Conservation (phyloP, 2,113 vertebrate genomes). For the Plotosus lineatus region DNA sequence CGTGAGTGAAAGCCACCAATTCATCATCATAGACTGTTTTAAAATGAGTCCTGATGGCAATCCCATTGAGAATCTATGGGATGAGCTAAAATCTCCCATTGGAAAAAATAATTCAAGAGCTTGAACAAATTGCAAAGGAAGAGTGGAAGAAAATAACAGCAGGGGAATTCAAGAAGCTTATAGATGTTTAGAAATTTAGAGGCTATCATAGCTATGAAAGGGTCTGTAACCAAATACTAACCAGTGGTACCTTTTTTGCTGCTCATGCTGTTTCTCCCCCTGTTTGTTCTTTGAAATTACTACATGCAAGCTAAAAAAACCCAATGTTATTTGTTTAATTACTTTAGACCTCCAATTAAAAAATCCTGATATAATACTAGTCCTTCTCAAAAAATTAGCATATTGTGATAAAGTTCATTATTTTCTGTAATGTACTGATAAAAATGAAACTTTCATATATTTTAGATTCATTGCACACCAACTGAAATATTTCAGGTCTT, state of each 20-base stretch:
- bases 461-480: no score
- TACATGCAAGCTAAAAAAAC: background rate
- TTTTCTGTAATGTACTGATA: no score
- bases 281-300: background rate
- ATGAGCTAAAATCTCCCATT: no score
- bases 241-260: background rate
- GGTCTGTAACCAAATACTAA: background rate
- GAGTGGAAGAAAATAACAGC: background rate
- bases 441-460: no score
- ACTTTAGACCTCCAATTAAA: no score
- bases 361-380: no score
- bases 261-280: background rate
- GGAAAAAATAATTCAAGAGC: background rate
- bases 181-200: background rate
- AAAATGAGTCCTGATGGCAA: background rate
- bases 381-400: no score
- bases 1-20: no score
- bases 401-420: no score
- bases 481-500: no score
- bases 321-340: background rate
- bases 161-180: background rate
- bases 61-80: constrained; percentile 17
- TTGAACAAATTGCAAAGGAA: background rate
- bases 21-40: no score
- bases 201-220: background rate